Conservation (phyloP, 2,113 vertebrate genomes). For the Calidris pugnax region DNA sequence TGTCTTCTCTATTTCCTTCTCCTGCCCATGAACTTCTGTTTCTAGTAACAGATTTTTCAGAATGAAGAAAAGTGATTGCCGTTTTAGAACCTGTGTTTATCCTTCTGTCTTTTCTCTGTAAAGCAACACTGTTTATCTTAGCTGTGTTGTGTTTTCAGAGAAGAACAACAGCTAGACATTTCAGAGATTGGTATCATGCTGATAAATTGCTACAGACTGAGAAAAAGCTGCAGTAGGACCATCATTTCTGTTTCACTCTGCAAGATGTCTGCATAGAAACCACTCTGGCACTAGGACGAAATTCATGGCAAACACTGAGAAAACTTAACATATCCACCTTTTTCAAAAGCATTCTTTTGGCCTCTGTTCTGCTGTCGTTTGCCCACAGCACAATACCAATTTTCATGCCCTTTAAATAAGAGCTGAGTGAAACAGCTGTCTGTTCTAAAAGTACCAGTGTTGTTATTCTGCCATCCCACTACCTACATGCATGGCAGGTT, state of each 20-base stretch:
- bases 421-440: not conserved
- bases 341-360: slow-evolving; percentile 16
- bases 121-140: slow-evolving; percentile 17
- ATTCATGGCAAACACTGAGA: slow-evolving; percentile 16
- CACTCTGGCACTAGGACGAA: not conserved
- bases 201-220: not conserved
- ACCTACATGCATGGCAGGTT: not conserved
- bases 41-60: not conserved
- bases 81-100: slow-evolving; percentile 2
- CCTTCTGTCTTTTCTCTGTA: slow-evolving; percentile 1
- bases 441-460: not conserved
- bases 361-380: slow-evolving; percentile 17
- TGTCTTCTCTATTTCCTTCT: not conserved
- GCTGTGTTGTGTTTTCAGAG: slow-evolving; percentile 4
- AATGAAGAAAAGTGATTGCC: not conserved
- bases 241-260: slow-evolving; percentile 1
- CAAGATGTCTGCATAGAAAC: slow-evolving; percentile 1
- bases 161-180: slow-evolving; percentile 14
- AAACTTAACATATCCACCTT: slow-evolving; percentile 42
- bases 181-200: slow-evolving; percentile 27
- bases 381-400: not conserved
- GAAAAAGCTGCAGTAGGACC: not conserved
- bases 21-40: not conserved
- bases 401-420: not conserved
- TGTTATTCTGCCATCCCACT: not conserved